phyloP scores from a whole-genome alignment of 2,888 invertebrate genomes.

The Pedicia rivosa region DNA sequence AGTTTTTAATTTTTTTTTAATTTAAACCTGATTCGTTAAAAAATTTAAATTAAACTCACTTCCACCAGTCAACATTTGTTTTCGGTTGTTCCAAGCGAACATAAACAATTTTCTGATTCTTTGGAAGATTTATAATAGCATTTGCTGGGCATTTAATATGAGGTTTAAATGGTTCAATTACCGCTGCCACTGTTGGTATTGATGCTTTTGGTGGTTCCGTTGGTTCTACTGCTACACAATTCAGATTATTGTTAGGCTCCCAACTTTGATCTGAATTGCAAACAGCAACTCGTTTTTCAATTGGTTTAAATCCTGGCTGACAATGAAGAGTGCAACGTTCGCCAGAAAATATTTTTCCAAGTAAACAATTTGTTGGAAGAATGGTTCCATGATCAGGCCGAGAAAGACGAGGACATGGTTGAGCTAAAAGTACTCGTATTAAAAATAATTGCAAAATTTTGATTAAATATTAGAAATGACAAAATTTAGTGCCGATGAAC shows the following conservation, averaged over 20 bases:
- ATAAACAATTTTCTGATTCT: constrained; percentile 20
- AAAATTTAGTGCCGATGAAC: neutral
- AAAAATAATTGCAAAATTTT: constrained; percentile 9
- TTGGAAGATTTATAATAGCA: constrained; percentile 38
- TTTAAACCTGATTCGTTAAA: neutral
- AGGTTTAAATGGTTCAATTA: constrained; percentile 21
- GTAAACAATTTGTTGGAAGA: constrained; percentile 34
- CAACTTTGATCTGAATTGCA: constrained; percentile 25
- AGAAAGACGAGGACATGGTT: constrained; percentile 33
- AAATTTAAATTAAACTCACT: constrained; percentile 23
- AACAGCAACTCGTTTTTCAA: constrained; percentile 19
- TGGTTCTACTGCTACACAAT: constrained; percentile 18
- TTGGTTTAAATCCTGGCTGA: constrained; percentile 30
- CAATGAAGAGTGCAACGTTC: constrained; percentile 34
- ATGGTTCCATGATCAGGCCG: constrained; percentile 35
- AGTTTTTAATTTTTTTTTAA: constrained; percentile 2
- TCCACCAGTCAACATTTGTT: constrained; percentile 48
- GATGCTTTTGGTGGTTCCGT: neutral
- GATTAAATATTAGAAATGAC: constrained; percentile 6
- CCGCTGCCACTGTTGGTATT: constrained; percentile 10
- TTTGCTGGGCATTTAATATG: constrained; percentile 48
- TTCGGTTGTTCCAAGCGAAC: constrained; percentile 35
- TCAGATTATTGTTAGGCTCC: constrained; percentile 22
- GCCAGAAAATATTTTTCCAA: constrained; percentile 31
- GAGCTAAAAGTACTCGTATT: constrained; percentile 19